Base-by-base conservation (phyloP, 2,888 invertebrate genomes). In the Lasioglossum oenotherae region DNA sequence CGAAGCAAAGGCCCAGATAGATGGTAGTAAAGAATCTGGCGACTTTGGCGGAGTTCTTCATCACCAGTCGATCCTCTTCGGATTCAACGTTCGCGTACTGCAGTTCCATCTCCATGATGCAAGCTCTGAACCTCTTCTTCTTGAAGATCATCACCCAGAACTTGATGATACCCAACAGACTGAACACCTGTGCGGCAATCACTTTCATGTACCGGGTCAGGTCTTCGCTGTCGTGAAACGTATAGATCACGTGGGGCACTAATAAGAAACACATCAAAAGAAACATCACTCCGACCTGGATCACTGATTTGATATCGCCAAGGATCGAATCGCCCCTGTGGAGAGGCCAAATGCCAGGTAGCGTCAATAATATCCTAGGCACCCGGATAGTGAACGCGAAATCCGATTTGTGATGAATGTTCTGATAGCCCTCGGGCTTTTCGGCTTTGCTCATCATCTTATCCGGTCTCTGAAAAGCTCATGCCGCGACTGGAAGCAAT, bases 301-400 rank as follows among this genome's bases (percentile, higher is more conserved):
- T 12, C 44, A 84, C 85, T 16, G 89, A 88, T 5, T 89, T 81
- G 6, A 91, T 57, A 31, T 86, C 88, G 16, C 87, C 91, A 0
- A 53, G 53, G 0, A 77, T 4, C 5, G 84, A 91, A 5, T 92
- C 90, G 73, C 92, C 90, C 1, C 92, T 92, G 85, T 92, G 88
- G 0, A 93, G 86, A 0, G 94, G 94, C 93, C 94, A 94, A 73
- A 94, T 93, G 12, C 94, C 94, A 4, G 94, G 87, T 0, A 94
- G 93, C 4, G 90, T 93, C 44, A 94, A 80, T 5, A 94, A 85
- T 0, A 87, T 91, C 60, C 92, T 89, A 0, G 94, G 92, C 1
- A 94, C 91, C 12, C 81, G 85, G 0, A 93, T 88, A 19, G 92
- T 92, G 80, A 92, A 94, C 76, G 93, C 92, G 5, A 90, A 87